These are phyloP conservation scores for Lepus europaeus DNA, from an alignment of 2,113 vertebrate genomes.

Conservation along the genomic window DNA sequence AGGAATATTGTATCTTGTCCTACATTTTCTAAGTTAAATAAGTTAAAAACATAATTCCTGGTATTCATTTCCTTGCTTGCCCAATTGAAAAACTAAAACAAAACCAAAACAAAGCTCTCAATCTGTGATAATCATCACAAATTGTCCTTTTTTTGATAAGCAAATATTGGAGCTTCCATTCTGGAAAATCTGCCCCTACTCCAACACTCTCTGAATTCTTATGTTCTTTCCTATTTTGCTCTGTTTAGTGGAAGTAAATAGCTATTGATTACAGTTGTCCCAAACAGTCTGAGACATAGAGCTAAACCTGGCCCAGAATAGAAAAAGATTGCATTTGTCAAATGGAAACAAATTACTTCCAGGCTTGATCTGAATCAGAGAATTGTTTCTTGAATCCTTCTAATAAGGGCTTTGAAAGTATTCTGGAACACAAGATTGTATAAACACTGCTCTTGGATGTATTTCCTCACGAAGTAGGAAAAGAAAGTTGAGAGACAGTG, in stretches of 20 bases:
- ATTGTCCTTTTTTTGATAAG: not conserved
- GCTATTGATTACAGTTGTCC: not conserved
- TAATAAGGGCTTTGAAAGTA: slow-evolving; percentile 32
- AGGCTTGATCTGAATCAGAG: slow-evolving; percentile 54
- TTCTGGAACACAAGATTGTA: not conserved
- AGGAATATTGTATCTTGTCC: not conserved
- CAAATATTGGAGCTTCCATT: not conserved
- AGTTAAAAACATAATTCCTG: not conserved
- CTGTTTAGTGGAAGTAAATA: not conserved
- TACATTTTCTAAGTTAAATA: not conserved
- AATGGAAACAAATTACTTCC: slow-evolving; percentile 43
- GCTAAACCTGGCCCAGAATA: not conserved
- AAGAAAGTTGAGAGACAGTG: rapidly evolving
- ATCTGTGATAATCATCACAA: not conserved
- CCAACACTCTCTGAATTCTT: not conserved
- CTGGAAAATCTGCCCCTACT: not conserved
- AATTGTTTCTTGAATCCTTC: slow-evolving; percentile 33
- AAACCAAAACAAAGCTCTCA: not conserved
- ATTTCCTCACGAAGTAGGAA: not conserved
- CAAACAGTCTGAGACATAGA: not conserved
- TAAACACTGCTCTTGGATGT: not conserved
- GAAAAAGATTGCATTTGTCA: not conserved
- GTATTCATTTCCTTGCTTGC: not conserved
- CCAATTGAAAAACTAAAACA: not conserved
- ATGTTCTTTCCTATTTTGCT: not conserved